Evolutionary conservation across 2,797 vertebrate genomes (phyloP).

Genomic region (Acanthiza pusilla): DNA sequence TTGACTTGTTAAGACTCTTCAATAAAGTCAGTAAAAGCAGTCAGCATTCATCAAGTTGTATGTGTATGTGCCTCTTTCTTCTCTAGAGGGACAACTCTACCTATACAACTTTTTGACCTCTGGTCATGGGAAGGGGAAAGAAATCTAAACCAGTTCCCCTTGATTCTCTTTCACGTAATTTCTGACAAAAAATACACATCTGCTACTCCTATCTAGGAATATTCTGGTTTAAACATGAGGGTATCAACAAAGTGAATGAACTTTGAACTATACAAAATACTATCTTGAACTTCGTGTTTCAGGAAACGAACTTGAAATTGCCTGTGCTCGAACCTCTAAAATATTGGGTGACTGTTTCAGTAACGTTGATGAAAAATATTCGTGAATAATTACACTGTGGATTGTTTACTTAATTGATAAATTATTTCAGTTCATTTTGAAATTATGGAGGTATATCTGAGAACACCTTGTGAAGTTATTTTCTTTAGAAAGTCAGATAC

Average conservation of each 20-base stretch:
- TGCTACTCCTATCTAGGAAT: not conserved
- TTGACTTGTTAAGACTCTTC: not conserved
- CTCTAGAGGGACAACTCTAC: not conserved
- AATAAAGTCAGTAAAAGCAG: not conserved
- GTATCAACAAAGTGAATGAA: not conserved
- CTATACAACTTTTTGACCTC: not conserved
- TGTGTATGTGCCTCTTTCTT: not conserved
- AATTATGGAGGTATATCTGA: not conserved
- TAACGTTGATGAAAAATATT: not conserved
- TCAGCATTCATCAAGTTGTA: not conserved
- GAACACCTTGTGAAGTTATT: not conserved
- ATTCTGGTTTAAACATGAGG: not conserved
- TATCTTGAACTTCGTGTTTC: not conserved
- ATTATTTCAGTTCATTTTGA: not conserved
- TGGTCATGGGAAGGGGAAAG: not conserved
- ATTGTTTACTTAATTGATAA: not conserved
- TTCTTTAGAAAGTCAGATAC: not conserved
- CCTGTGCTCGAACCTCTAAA: not conserved
- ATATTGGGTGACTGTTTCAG: not conserved
- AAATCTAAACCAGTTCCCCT: not conserved
- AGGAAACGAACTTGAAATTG: not conserved
- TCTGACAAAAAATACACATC: not conserved
- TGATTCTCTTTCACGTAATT: not conserved
- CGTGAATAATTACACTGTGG: not conserved
- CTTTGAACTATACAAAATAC: not conserved